Base-by-base conservation (phyloP, 2,888 invertebrate genomes). In the Heteropelma amictum region DNA sequence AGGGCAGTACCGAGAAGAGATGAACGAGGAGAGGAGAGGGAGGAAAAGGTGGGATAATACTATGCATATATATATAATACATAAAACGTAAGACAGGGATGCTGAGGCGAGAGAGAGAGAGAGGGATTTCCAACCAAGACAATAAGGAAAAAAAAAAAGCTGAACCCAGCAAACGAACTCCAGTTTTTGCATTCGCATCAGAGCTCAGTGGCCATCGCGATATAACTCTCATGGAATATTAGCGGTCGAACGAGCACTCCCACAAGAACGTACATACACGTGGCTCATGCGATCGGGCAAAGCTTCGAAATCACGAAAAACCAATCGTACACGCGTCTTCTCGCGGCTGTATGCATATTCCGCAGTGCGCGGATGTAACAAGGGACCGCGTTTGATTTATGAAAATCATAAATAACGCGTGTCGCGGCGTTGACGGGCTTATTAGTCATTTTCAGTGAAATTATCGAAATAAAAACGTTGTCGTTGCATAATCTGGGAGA, bases 371-470 rank as follows among this genome's bases (percentile, higher is more conserved):
- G 21, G n/a, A 14, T 28, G 12, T 1, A 5, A 6, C 14, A 60
- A 49, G 64, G 51, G 65, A 58, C 42, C 58, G 51, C 64, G 60
- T 47, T n/a, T 75, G 74, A 75, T 75, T 75, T 70, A 75, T 75
- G 65, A 61, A 75, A 75, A 70, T 75, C 60, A 75, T 75, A 75
- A 75, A 75, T 75, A 75, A 75, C 61, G 54, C 38, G 65, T n/a
- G n/a, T 75, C 61, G 61, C 74, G 65, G 74, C 61, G 74, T 75
- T 75, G 74, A 75, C 70, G 70, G n/a, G 74, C 74, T 70, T 75
- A 75, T 75, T 75, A 75, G 74, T 75, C 74, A 75, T 75, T 70
- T 75, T 75, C 74, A 75, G 53, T 75, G 60, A 75, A 75, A 70
- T 70, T 65, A 75, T 75, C n/a, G n/a, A n/a, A n/a, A n/a, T 70